Evolutionary conservation across 2,888 invertebrate genomes (phyloP), one percentile per base, ranked within the genome.

Genomic region (Aelia acuminata): DNA sequence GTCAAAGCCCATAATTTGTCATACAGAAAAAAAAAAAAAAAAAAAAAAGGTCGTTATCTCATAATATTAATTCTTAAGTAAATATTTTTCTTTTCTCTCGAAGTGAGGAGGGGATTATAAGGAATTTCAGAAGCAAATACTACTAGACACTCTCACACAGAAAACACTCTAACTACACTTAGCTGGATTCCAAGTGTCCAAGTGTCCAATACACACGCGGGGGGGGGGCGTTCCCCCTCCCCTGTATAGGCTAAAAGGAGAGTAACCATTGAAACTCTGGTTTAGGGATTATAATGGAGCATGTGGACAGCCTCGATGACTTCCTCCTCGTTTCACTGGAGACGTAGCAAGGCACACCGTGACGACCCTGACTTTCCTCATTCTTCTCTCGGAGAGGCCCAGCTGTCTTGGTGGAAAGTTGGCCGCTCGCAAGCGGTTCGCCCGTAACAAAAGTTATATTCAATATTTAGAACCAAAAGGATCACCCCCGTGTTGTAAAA

Each of bases 321-420:
- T 75, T 75, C 75, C 75, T 75, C 75, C 39, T 75, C 75, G 75
- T 75, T 75, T 75, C 75, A 75, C 75, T 75, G 35, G 39, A 39
- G 75, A 75, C 75, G 39, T 75, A 75, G 35, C 75, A 39, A 75
- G 26, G 75, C 20, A 15, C 39, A 75, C 39, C 75, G 75, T 75
- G 75, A 75, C 75, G 75, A 75, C 75, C 75, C 75, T 75, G 75
- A 75, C 75, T 75, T 75, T 75, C 75, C 75, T 75, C 75, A 75
- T 75, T 75, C 75, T 75, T 75, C 39, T 75, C 15, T 11, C n/a
- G n/a, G 26, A 26, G 4, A 57, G 57, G 57, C 10, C 26, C 39
- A 11, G 39, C 20, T 70, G 70, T 26, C 70, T 39, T 39, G 20
- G 75, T 75, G 75, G 75, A 75, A 75, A 75, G 75, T 75, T 75